Conservation (phyloP, 2,113 vertebrate species). For the Corapipo altera region DNA sequence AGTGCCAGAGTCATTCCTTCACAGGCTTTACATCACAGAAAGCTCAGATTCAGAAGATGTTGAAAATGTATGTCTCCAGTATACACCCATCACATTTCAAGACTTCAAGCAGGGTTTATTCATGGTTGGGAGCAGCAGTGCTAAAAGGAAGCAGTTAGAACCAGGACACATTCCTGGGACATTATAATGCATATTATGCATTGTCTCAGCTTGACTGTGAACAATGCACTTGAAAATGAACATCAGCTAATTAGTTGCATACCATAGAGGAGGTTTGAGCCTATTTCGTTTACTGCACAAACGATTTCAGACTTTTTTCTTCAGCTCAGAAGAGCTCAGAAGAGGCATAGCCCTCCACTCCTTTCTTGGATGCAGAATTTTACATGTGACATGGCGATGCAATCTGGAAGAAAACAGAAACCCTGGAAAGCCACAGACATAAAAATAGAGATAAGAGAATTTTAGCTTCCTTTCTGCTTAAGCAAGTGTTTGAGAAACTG, state of each 20-base stretch:
- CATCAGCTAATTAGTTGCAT: constrained; percentile 59
- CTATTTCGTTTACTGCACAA: constrained; percentile 53
- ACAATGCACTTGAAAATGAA: constrained; percentile 43
- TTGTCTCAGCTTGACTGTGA: constrained; percentile 62
- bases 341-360: neutral
- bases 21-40: neutral
- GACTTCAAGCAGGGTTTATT: constrained; percentile 34
- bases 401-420: constrained; percentile 54
- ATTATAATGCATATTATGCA: constrained; percentile 37
- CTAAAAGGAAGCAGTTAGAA: constrained; percentile 38
- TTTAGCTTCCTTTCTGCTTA: constrained; percentile 41
- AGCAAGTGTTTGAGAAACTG: constrained; percentile 18
- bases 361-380: neutral
- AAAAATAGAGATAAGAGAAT: constrained; percentile 42
- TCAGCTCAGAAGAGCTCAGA: neutral
- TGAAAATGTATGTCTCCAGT: constrained; percentile 17
- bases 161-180: constrained; percentile 42
- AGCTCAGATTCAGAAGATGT: neutral
- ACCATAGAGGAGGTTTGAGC: constrained; percentile 16
- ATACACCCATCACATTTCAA: constrained; percentile 21
- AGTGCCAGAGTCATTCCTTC: neutral
- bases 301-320: constrained; percentile 24
- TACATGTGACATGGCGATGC: neutral
- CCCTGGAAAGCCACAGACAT: constrained; percentile 28
- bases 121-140: neutral